These are phyloP conservation scores for Palythoa grandis DNA, from an alignment of 92 coral and sea anemone species.

Conservation along the genomic window DNA sequence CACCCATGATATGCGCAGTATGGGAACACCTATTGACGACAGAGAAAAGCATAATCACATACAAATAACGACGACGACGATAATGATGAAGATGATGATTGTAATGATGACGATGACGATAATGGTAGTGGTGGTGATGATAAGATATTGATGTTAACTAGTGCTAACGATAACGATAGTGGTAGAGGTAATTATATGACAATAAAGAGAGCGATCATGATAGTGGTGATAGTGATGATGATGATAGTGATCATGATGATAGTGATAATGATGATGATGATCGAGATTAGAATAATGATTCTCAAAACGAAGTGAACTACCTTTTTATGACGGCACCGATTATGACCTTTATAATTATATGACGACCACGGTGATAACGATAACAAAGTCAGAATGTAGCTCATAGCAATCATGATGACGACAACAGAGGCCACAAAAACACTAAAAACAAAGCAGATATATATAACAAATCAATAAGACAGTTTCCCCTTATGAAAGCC, in stretches of 20 bases:
- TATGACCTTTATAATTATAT: not conserved
- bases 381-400: not conserved
- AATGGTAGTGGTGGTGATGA: not conserved
- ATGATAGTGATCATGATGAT: not conserved
- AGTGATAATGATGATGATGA: not conserved
- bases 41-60: not conserved
- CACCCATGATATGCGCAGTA: slow-evolving; percentile 73
- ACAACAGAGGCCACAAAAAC: not conserved
- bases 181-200: too few relatives aligned
- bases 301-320: too few relatives aligned
- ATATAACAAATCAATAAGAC: too few relatives aligned
- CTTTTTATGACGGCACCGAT: not conserved
- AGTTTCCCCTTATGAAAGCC: too few relatives aligned
- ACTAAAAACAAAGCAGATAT: not conserved
- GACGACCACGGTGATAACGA: not conserved
- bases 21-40: slow-evolving; percentile 70
- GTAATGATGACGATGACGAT: not conserved
- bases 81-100: not conserved
- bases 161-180: too few relatives aligned
- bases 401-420: not conserved
- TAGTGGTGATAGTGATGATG: not conserved
- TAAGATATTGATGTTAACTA: too few relatives aligned
- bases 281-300: not conserved
- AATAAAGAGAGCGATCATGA: too few relatives aligned
- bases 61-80: not conserved